Evolutionary conservation across 2,113 vertebrate species (phyloP).

Genomic region (Siniperca chuatsi): DNA sequence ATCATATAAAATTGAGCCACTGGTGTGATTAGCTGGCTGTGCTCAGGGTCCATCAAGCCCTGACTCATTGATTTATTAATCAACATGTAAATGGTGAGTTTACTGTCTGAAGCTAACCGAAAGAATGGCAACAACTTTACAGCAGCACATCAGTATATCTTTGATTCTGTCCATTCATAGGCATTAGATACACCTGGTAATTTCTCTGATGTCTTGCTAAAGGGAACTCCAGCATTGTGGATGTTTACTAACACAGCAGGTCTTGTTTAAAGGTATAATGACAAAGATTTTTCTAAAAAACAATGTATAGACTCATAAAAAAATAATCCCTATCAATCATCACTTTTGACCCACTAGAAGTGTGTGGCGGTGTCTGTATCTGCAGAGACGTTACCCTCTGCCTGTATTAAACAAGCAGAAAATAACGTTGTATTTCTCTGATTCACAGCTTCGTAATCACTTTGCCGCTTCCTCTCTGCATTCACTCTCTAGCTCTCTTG

Average conservation of each 20-base stretch:
- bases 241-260: neutral
- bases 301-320: too few species aligned
- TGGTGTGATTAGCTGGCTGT: conserved; percentile 9
- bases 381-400: too few species aligned
- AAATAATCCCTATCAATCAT: too few species aligned
- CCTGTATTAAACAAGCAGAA: too few species aligned
- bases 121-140: neutral
- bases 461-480: too few species aligned
- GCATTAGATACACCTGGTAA: neutral
- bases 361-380: too few species aligned
- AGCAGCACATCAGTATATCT: neutral
- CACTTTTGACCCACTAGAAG: too few species aligned
- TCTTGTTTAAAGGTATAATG: neutral
- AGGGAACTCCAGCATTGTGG: neutral
- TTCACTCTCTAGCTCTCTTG: too few species aligned
- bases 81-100: conserved; percentile 16
- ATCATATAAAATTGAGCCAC: conserved; percentile 3
- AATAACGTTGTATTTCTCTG: too few species aligned
- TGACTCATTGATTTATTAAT: neutral
- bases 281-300: too few species aligned
- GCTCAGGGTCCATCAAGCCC: neutral
- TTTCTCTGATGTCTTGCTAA: neutral
- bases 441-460: too few species aligned
- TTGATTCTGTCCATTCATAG: neutral
- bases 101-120: neutral